Evolutionary conservation across 1,140 invertebrate species (phyloP).

Genomic region (Calliopsis andreniformis): DNA sequence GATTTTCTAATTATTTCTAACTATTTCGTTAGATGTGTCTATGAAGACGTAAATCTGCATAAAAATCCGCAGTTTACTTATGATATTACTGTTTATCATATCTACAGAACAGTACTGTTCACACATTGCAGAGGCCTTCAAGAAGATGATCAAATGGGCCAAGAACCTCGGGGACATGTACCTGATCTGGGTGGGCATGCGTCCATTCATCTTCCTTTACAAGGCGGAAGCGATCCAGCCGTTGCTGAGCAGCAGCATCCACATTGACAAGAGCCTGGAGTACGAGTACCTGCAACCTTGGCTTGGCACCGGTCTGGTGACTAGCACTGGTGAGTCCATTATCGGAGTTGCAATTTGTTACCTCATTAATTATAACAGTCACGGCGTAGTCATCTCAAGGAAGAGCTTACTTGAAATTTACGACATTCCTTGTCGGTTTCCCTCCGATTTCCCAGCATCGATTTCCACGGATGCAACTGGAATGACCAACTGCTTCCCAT

Average conservation of each 20-base stretch:
- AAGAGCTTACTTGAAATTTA: not conserved
- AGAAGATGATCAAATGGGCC: conserved; percentile 67
- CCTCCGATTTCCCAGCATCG: no score
- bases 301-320: conserved; percentile 85
- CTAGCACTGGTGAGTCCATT: conserved; percentile 77
- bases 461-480: no score
- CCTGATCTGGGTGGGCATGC: conserved; percentile 70
- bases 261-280: conserved; percentile 84
- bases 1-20: no score
- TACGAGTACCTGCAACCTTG: conserved; percentile 85
- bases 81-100: no score
- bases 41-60: no score
- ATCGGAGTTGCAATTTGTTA: not conserved
- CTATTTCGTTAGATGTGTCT: no score
- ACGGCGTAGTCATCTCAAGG: not conserved
- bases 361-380: not conserved
- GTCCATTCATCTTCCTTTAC: conserved; percentile 74
- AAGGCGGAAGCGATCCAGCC: conserved; percentile 71
- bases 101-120: not conserved
- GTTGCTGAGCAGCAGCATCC: conserved; percentile 76
- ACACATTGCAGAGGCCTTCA: conserved; percentile 69
- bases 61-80: no score
- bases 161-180: conserved; percentile 71
- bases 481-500: no score
- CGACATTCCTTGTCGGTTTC: no score